These are phyloP conservation scores for Cosmia pyralina DNA, from an alignment of 2,888 invertebrate species.

Conservation along the genomic window DNA sequence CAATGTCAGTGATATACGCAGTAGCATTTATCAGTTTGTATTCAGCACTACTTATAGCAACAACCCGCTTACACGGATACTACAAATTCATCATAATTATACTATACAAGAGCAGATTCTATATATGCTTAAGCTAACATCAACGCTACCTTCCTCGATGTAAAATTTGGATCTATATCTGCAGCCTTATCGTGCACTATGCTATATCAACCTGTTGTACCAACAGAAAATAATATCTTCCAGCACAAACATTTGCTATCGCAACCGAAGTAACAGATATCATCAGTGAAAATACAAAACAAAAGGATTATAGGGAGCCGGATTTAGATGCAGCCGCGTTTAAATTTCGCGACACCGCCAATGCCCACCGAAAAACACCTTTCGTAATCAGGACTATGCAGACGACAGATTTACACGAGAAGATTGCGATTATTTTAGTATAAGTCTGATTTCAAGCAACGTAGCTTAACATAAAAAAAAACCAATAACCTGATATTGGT, in stretches of 20 bases:
- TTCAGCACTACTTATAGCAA: not conserved
- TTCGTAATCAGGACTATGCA: slow-evolving; percentile 50
- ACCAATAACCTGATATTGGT: too few species aligned
- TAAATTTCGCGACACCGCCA: slow-evolving; percentile 59
- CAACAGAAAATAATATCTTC: slow-evolving; percentile 13
- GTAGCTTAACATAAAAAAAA: too few species aligned
- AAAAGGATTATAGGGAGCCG: slow-evolving; percentile 60
- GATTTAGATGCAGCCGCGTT: slow-evolving; percentile 50
- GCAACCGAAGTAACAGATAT: slow-evolving; percentile 47
- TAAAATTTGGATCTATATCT: not conserved
- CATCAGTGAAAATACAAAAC: slow-evolving; percentile 57
- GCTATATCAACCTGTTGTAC: not conserved
- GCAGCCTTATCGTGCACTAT: not conserved
- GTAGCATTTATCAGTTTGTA: not conserved
- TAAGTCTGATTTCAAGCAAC: not conserved
- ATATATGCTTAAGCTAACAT: not conserved
- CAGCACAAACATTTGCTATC: slow-evolving; percentile 23
- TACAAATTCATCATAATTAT: not conserved
- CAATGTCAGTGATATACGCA: not conserved
- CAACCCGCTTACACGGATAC: not conserved
- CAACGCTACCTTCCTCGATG: not conserved
- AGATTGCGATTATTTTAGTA: not conserved
- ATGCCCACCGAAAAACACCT: slow-evolving; percentile 62
- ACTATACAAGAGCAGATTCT: not conserved
- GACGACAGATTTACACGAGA: slow-evolving; percentile 28